Base-by-base conservation (phyloP, 2,797 vertebrate genomes). In the Mus caroli region DNA sequence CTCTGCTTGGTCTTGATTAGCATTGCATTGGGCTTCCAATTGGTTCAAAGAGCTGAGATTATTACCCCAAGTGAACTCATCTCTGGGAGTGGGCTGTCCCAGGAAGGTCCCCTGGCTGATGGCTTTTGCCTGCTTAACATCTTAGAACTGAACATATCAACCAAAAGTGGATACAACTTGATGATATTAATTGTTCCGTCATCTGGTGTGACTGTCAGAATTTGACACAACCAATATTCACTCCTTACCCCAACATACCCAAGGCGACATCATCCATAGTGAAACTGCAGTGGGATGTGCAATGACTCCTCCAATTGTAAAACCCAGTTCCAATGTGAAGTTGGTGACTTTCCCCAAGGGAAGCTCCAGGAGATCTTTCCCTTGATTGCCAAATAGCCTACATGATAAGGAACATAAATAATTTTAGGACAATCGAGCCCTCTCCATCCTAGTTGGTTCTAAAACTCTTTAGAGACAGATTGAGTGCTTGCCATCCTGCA, bases 41-140 rank as follows among this genome's bases (percentile, higher is more conserved):
- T 4, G 1, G 34, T 24, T 15, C 31, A 79, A 40, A 14, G 46
- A 34, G 26, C 34, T 40, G 9, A 50, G n/a, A 31, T 40, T 43
- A 0, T 52, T 7, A 6, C 2, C 31, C 24, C 4, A 24, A 12
- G 24, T 9, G 14, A 12, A 31, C 40, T 15, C 6, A 8, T 60
- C 8, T 13, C 3, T 12, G 37, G 3, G 28, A 37, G 10, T 24
- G 17, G 26, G 6, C 60, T 86, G 1, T 52, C 17, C 46, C 6
- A 37, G 54, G 34, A 75, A 67, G 34, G 50, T 37, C 50, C 37
- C 64, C 75, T 84, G 6, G n/a, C 24, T 46, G 76, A 40, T 6
- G 67, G 13, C 20, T 24, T 13, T 58, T 50, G n/a, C 22, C 52
- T n/a, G 17, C 31, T 67, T 34, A 46, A 31, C 1, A n/a, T 83